Conservation (phyloP, 2,888 invertebrate genomes). For the Zeuzera pyrina region DNA sequence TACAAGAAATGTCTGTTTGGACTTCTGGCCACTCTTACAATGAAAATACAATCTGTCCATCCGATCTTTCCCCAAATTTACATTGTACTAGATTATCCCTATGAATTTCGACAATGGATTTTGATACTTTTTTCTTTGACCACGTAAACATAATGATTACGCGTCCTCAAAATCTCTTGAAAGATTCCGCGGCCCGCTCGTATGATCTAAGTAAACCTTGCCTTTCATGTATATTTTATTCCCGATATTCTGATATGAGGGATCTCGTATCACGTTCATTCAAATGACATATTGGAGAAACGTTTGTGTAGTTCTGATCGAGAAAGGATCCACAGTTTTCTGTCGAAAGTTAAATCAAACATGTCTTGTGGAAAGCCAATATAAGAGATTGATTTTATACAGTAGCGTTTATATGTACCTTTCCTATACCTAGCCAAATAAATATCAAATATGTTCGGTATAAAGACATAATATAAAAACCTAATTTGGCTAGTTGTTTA, state of each 20-base stretch:
- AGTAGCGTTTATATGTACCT: not conserved
- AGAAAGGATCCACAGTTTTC: constrained; percentile 44
- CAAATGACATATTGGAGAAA: constrained; percentile 64
- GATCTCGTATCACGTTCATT: constrained; percentile 56
- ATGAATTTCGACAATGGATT: constrained; percentile 52
- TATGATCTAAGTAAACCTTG: constrained; percentile 50
- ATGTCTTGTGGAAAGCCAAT: constrained; percentile 45
- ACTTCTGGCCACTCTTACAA: constrained; percentile 22
- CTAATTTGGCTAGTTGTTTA: too few relatives aligned
- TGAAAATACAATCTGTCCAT: constrained; percentile 30
- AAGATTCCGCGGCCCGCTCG: constrained; percentile 40
- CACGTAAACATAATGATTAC: constrained; percentile 51
- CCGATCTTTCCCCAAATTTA: constrained; percentile 20
- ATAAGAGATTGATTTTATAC: constrained; percentile 42
- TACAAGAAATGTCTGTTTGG: too few relatives aligned
- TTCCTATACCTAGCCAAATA: too few relatives aligned
- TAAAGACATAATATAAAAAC: too few relatives aligned
- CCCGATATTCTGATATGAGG: constrained; percentile 54
- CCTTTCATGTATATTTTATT: constrained; percentile 66
- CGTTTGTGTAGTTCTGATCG: constrained; percentile 50
- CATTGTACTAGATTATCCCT: constrained; percentile 53
- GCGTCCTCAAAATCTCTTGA: constrained; percentile 39
- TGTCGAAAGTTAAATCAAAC: constrained; percentile 49
- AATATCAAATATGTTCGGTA: too few relatives aligned
- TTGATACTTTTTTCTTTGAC: constrained; percentile 43